Evolutionary conservation across 2,797 vertebrate genomes (phyloP), one percentile per base, ranked within the genome.

Genomic region (Acipenser ruthenus): DNA sequence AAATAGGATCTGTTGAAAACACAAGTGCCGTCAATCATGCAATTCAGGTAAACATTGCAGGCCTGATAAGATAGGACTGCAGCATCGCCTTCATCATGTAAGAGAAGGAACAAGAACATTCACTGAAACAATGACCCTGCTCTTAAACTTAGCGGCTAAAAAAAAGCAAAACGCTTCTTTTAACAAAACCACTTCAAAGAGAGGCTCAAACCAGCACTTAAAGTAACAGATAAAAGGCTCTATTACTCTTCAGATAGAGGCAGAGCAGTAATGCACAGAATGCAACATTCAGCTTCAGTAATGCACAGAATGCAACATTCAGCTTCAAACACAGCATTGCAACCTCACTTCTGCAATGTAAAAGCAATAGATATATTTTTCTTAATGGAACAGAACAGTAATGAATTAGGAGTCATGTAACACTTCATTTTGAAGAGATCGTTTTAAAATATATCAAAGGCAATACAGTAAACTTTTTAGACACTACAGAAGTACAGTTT

Each of bases 1-100:
- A 37, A 37, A 37, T 4, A 37, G 23, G 23, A 1, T 37, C 23
- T 37, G 23, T 37, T 0, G 4, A 37, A 37, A 37, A 37, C 10
- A 65, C 55, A 5, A 59, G 62, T 23, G 64, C 47, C 48, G 53
- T 47, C n/a, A 59, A 59, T 13, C 55, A 69, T 62, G 50, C 49
- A 11, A 12, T 18, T 66, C 6, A 62, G 50, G 50, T 50, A 51
- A 50, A 67, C 56, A 52, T 48, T 11, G 63, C 62, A 52, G 7
- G 53, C 10, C 10, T 48, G 8, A 66, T 66, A 15, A 60, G 9
- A 60, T 37, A 37, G 23, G 23, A 60, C 53, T 23, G 55, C 11
- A 58, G 52, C 55, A 12, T 6, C 66, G 48, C 49, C 12, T 47
- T 67, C 12, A 9, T 63, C 53, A 15, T 15, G 51, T 59, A 56